Conservation (phyloP, 1,140 invertebrate genomes). For the Vanessa atalanta region DNA sequence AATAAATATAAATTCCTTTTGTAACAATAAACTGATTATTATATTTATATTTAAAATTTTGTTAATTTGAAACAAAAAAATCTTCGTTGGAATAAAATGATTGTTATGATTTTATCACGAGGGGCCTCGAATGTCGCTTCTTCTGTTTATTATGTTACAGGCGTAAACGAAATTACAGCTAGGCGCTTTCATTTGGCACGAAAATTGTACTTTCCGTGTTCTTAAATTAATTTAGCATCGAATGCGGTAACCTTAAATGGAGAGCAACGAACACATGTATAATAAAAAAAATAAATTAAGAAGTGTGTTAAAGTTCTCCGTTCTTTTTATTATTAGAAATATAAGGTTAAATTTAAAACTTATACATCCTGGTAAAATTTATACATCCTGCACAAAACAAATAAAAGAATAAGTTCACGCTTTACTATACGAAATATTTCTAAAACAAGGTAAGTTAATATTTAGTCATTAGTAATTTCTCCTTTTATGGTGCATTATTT, state of each 20-base stretch:
- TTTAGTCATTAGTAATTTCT: too few species aligned
- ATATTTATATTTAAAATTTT: background rate
- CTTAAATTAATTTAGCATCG: slow-evolving; percentile 43
- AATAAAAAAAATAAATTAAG: too few species aligned
- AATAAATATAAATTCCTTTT: too few species aligned
- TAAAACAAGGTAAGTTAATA: too few species aligned
- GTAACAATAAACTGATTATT: background rate
- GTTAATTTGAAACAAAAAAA: background rate
- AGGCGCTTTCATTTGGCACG: slow-evolving; percentile 37
- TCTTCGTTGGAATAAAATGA: slow-evolving; percentile 35
- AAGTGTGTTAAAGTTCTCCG: too few species aligned
- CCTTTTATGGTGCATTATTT: too few species aligned
- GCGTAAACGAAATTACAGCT: slow-evolving; percentile 47
- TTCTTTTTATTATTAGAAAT: too few species aligned
- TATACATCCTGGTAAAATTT: too few species aligned
- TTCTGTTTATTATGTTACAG: slow-evolving; percentile 47
- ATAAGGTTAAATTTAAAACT: too few species aligned
- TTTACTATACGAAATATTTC: too few species aligned
- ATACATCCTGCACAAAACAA: too few species aligned
- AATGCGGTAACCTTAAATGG: slow-evolving; percentile 38
- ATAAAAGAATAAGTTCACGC: too few species aligned
- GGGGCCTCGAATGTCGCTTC: slow-evolving; percentile 25
- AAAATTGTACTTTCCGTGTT: slow-evolving; percentile 45
- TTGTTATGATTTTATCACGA: slow-evolving; percentile 48
- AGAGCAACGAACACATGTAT: slow-evolving; percentile 2